phyloP scores from a whole-genome alignment of 2,797 vertebrate genomes.

The Falco peregrinus region DNA sequence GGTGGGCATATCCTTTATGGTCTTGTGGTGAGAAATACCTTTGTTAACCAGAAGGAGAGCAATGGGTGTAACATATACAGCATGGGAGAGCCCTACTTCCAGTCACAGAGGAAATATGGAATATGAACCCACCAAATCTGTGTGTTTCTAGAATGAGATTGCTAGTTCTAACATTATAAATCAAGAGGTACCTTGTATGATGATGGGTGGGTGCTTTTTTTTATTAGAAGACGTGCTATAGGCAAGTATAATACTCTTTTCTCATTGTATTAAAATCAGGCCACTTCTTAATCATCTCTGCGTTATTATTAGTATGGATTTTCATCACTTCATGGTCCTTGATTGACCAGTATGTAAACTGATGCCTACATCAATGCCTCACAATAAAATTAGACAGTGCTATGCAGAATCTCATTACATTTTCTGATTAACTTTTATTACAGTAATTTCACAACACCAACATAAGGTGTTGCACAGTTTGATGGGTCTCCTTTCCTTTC shows the following conservation, averaged over 20 bases:
- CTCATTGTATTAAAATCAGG: neutral
- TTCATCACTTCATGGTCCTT: neutral
- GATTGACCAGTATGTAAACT: neutral
- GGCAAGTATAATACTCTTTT: neutral
- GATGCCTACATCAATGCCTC: neutral
- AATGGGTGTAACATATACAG: neutral
- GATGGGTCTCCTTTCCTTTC: conserved; percentile 26
- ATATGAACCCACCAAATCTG: neutral
- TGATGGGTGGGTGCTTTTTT: neutral
- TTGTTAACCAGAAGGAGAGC: neutral
- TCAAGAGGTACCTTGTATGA: neutral
- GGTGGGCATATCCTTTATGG: neutral
- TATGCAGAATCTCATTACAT: conserved; percentile 12
- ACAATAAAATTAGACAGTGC: neutral
- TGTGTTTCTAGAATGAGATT: neutral
- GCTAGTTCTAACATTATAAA: neutral
- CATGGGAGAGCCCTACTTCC: neutral
- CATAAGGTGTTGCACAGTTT: conserved; percentile 12
- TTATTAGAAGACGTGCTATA: neutral
- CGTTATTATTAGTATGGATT: neutral
- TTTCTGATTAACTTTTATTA: conserved; percentile 24
- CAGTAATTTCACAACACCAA: neutral
- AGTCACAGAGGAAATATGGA: neutral
- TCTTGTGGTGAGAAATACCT: neutral
- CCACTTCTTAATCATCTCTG: neutral